phyloP scores from a whole-genome alignment of 2,888 invertebrate genomes.

The Galeruca laticollis region DNA sequence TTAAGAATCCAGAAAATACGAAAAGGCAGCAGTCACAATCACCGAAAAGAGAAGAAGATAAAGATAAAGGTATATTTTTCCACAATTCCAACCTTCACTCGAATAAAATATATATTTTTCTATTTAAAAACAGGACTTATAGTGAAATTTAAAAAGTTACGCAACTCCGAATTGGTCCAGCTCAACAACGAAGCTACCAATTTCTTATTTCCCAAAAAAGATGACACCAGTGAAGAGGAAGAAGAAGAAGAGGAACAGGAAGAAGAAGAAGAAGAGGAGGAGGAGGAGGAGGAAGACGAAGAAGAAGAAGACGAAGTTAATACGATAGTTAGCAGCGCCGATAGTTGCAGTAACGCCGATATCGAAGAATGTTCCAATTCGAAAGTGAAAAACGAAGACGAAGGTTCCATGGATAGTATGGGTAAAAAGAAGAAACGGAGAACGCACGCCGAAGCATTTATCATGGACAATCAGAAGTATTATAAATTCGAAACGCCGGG shows the following conservation, averaged over 20 bases:
- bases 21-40: conserved; percentile 45
- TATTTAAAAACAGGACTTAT: conserved; percentile 57
- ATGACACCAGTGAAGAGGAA: conserved; percentile 68
- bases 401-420: conserved; percentile 59
- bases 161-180: conserved; percentile 79
- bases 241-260: conserved; percentile 71
- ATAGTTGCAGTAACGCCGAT: conserved; percentile 24
- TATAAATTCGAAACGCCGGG: conserved; percentile 69
- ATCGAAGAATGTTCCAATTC: conserved; percentile 26
- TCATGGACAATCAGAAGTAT: conserved; percentile 72
- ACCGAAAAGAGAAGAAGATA: conserved; percentile 49
- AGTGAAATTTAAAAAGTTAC: conserved; percentile 81
- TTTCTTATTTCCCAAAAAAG: conserved; percentile 84
- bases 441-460: conserved; percentile 71
- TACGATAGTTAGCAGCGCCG: conserved; percentile 53
- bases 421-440: conserved; percentile 64
- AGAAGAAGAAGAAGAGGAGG: conserved; percentile 69
- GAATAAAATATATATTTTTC: background rate
- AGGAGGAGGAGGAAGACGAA: conserved; percentile 70
- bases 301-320: conserved; percentile 70
- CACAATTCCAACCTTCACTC: background rate
- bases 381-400: conserved; percentile 55
- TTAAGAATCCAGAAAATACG: conserved; percentile 55
- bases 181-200: conserved; percentile 89
- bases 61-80: conserved; percentile 51